Evolutionary conservation across 2,888 invertebrate genomes (phyloP).

Genomic region (Chymomyza caudatula): DNA sequence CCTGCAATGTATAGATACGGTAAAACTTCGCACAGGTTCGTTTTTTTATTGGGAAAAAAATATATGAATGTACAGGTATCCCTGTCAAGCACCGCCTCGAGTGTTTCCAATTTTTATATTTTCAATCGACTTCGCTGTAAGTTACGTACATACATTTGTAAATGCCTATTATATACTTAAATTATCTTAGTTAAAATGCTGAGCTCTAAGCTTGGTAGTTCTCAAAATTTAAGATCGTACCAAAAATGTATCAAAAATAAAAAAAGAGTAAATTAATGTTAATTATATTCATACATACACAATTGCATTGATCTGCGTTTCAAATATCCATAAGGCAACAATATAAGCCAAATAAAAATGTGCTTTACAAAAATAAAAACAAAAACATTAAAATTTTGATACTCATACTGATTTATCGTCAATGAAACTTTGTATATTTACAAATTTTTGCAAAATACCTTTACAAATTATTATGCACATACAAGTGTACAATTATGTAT

Average conservation of each 20-base stretch:
- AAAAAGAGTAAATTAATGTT: not conserved
- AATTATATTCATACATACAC: not conserved
- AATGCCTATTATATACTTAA: no score
- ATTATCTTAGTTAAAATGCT: no score
- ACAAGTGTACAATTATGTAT: not conserved
- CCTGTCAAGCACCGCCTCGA: no score
- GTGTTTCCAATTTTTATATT: no score
- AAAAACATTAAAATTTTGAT: not conserved
- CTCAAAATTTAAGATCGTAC: not conserved
- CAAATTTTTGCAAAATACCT: not conserved
- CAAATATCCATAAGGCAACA: not conserved
- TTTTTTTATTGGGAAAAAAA: no score
- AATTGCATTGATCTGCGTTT: not conserved
- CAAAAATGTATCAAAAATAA: not conserved
- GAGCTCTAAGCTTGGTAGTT: not conserved
- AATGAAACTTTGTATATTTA: not conserved
- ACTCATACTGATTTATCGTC: no score
- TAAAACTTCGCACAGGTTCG: no score
- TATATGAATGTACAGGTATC: no score
- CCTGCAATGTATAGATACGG: no score
- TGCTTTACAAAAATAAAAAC: not conserved
- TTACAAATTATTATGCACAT: not conserved
- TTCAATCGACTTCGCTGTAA: no score
- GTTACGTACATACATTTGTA: no score
- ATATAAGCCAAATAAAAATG: not conserved